Evolutionary conservation across 2,113 vertebrate genomes (phyloP).

Genomic region (Lipophrys pholis): DNA sequence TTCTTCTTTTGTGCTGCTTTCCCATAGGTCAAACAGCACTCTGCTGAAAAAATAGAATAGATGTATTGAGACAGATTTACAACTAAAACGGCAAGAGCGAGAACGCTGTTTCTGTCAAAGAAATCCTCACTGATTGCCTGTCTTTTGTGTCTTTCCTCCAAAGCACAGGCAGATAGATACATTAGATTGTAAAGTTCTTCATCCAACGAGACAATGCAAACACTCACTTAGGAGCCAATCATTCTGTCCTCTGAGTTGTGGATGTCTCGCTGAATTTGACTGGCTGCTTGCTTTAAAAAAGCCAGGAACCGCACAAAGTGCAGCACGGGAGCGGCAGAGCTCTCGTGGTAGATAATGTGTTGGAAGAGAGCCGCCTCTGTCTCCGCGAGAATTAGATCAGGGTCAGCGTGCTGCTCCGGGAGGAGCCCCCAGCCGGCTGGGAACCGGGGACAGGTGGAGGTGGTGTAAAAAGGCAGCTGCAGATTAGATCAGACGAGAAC

Average conservation of each 20-base stretch:
- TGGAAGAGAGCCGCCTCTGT: constrained; percentile 33
- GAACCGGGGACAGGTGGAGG: constrained; percentile 57
- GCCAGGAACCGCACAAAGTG: constrained; percentile 33
- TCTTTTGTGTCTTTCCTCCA: constrained; percentile 39
- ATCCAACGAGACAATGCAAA: constrained; percentile 15
- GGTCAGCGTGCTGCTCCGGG: constrained; percentile 46
- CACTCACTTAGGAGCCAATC: constrained; percentile 19
- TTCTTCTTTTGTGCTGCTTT: constrained; percentile 65
- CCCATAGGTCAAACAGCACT: constrained; percentile 61
- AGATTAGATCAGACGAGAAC: constrained; percentile 24
- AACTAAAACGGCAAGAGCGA: constrained; percentile 32
- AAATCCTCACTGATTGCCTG: constrained; percentile 40
- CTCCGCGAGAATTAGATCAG: constrained; percentile 52
- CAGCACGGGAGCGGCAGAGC: constrained; percentile 3
- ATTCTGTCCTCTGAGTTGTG: constrained; percentile 38
- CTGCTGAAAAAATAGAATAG: constrained; percentile 51
- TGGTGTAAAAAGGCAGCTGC: constrained; percentile 53
- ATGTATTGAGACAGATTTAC: constrained; percentile 43
- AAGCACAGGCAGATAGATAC: constrained; percentile 6
- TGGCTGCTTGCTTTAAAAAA: neutral
- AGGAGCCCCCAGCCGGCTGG: neutral
- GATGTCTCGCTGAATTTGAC: constrained; percentile 48
- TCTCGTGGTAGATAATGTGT: constrained; percentile 31
- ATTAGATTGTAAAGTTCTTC: constrained; percentile 21
- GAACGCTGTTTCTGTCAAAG: constrained; percentile 37